phyloP scores from a whole-genome alignment of 2,888 invertebrate genomes.

The Argyresthia albistria region DNA sequence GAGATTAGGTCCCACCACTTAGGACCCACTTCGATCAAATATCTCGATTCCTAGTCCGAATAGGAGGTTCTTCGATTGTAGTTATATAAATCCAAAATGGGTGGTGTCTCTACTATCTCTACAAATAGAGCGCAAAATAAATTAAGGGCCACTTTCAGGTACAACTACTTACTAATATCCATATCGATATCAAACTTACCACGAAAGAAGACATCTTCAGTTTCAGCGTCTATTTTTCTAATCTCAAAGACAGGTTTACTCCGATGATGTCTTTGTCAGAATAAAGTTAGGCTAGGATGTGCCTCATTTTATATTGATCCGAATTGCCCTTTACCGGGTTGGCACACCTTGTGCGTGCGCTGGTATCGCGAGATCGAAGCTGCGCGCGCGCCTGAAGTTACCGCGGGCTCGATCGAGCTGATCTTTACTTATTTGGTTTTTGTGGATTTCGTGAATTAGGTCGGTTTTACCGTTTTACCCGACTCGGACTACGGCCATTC shows the following conservation, averaged over 20 bases:
- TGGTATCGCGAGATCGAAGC: slow-evolving; percentile 41
- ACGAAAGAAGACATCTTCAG: background rate
- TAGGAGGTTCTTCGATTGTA: no score
- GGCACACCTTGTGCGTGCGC: slow-evolving; percentile 65
- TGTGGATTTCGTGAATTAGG: no score
- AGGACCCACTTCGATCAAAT: no score
- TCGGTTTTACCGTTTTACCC: no score
- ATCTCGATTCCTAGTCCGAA: no score
- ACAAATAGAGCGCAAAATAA: no score
- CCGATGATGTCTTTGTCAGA: slow-evolving; percentile 35
- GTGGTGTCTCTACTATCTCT: no score
- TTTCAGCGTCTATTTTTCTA: background rate
- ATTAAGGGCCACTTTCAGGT: no score
- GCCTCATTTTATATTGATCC: slow-evolving; percentile 66
- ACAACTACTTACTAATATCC: no score
- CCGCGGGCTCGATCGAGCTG: background rate
- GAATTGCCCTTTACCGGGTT: slow-evolving; percentile 66
- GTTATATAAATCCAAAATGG: no score
- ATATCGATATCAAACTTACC: background rate
- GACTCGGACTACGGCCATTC: no score
- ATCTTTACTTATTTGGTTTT: slow-evolving; percentile 6
- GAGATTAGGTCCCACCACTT: no score
- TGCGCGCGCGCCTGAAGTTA: slow-evolving; percentile 3
- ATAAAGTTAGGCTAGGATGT: slow-evolving; percentile 56
- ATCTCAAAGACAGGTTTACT: background rate